Evolutionary conservation across 1,140 invertebrate genomes (phyloP).

Genomic region (Diploscapter pachys): DNA sequence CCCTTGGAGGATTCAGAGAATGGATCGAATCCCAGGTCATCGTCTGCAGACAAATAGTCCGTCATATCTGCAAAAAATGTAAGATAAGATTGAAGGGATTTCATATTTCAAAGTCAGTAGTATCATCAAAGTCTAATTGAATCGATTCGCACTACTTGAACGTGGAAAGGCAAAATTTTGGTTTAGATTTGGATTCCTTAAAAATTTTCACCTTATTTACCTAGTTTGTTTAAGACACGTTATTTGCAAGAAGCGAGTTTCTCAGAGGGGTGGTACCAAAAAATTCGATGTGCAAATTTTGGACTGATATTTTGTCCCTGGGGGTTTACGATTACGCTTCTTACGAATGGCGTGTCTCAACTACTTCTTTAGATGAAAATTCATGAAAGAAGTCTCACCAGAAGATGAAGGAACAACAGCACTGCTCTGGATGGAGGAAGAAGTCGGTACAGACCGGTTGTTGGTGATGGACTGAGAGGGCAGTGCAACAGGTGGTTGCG

Average conservation of each 20-base stretch:
- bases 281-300: no score
- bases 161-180: background rate
- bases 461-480: no score
- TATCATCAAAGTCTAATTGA: conserved; percentile 9
- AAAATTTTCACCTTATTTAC: no score
- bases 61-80: conserved; percentile 11
- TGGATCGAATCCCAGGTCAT: conserved; percentile 47
- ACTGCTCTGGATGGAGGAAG: conserved; percentile 25
- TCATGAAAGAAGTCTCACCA: conserved; percentile 14
- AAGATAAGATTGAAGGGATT: no score
- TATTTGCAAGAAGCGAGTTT: no score
- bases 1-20: conserved; percentile 51
- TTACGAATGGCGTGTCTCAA: conserved; percentile 13
- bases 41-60: conserved; percentile 3
- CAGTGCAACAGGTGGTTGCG: background rate
- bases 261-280: no score
- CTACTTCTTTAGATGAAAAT: conserved; percentile 17
- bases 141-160: background rate
- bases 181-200: no score
- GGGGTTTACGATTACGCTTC: background rate
- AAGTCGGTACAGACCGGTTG: no score
- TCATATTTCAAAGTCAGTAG: background rate
- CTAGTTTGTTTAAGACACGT: no score
- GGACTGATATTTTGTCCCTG: no score
- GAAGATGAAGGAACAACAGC: conserved; percentile 1